Evolutionary conservation across 2,888 invertebrate species (phyloP), one percentile per base, ranked within the genome.

Genomic region (Melanostoma scalare): DNA sequence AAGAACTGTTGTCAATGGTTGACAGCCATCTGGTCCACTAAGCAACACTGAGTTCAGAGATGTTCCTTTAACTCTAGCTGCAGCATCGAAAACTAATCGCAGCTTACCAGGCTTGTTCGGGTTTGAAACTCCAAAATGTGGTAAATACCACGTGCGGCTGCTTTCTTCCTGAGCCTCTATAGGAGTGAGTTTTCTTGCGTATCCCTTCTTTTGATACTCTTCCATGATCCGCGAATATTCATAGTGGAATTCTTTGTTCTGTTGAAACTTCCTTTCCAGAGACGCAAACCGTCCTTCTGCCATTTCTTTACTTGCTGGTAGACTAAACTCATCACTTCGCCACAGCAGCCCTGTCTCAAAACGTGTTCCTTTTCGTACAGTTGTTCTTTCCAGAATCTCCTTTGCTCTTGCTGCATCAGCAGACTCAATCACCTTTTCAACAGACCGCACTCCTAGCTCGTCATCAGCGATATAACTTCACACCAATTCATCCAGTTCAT

Each of bases 51-150:
- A 82, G 46, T 89, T 89, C 0, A 89, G 68, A 2, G 86, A 87
- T 0, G 86, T 63, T 0, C 86, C 86, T 0, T 65, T 10, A 0
- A 81, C 63, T 36, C 76, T 81, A 4, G 88, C 88, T 0, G 89
- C 88, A 4, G 89, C 88, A 44, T 89, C 89, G 60, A 88, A 88
- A 0, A 89, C 88, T 0, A 89, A 48, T 6, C 88, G 71, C 0
- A 89, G 9, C 67, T 87, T 88, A 0, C 81, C 85, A 2, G 87
- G 88, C 42, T 88, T 88, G 53, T 87, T 86, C 4, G 73, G 76
- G 52, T 87, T 86, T 2, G 44, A 61, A 0, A 86, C 82, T 0
- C 80, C 85, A 53, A 87, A 87, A 10, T 86, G 86, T 0, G 88
- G 87, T 6, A 87, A 31, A 52, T 87, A 88, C 87, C 87, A 88